Conservation (phyloP, 2,797 vertebrate genomes). For the Acrossocheilus wenchowensis region DNA sequence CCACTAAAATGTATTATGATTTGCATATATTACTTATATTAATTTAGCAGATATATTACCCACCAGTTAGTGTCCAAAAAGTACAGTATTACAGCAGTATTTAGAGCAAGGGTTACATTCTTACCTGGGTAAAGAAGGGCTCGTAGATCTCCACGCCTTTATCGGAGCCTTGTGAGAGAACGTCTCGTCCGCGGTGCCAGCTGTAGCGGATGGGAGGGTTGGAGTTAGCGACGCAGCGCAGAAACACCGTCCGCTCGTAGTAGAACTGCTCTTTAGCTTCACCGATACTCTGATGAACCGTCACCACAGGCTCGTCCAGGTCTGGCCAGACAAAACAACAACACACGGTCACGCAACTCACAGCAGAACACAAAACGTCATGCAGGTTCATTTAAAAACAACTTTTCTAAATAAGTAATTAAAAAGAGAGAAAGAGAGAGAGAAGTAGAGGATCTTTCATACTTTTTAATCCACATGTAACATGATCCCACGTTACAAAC, state of each 20-base stretch:
- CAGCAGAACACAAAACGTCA: background rate
- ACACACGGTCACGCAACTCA: background rate
- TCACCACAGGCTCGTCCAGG: conserved; percentile 93
- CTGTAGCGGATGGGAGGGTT: conserved; percentile 96
- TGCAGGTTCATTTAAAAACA: too few species aligned
- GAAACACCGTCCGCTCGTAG: conserved; percentile 95
- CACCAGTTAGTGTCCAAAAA: background rate
- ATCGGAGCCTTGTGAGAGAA: conserved; percentile 93
- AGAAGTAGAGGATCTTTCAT: too few species aligned
- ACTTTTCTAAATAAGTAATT: too few species aligned
- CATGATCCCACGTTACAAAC: too few species aligned
- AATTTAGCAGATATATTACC: background rate
- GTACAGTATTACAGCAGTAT: background rate
- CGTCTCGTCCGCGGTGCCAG: conserved; percentile 93
- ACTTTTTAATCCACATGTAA: too few species aligned
- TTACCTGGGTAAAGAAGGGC: conserved; percentile 99
- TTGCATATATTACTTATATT: background rate
- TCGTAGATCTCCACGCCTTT: conserved; percentile 99
- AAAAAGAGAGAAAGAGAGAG: too few species aligned
- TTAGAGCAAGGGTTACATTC: conserved; percentile 33
- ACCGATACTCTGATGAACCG: conserved; percentile 98
- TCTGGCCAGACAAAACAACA: conserved; percentile 74
- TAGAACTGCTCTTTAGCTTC: conserved; percentile 99
- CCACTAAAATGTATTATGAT: too few species aligned
- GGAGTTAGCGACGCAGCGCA: conserved; percentile 95